phyloP scores from a whole-genome alignment of 2,888 invertebrate species.

The Polydrusus tereticollis region DNA sequence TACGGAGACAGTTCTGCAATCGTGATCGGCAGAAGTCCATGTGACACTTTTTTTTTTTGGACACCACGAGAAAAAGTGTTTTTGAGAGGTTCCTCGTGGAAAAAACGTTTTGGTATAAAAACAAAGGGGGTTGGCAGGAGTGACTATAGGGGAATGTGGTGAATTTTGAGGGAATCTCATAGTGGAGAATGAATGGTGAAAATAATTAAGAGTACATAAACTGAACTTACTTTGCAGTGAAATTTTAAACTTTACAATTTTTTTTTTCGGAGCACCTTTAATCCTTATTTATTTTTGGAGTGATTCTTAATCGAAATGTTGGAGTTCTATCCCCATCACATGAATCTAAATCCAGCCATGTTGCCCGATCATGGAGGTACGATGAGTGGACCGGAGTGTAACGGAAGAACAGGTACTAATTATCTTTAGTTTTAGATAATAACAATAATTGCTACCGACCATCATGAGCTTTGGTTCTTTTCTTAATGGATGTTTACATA shows the following conservation, averaged over 20 bases:
- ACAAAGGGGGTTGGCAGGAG: neutral
- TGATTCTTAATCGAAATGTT: conserved; percentile 69
- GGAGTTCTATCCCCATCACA: conserved; percentile 76
- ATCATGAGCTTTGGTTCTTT: no score
- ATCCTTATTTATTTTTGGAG: conserved; percentile 1
- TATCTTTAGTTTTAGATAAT: neutral
- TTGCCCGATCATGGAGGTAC: conserved; percentile 69
- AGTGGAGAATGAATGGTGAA: neutral
- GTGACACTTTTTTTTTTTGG: conserved; percentile 26
- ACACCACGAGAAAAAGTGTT: neutral
- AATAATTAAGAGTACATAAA: no score
- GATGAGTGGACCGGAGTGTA: conserved; percentile 73
- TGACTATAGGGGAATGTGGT: neutral
- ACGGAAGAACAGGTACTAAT: conserved; percentile 75
- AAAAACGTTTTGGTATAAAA: neutral
- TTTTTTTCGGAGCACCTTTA: neutral
- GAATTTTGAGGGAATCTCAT: neutral
- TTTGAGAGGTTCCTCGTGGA: neutral
- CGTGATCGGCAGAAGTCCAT: conserved; percentile 16
- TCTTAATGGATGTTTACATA: no score
- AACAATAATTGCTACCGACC: no score
- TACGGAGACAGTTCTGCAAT: conserved; percentile 38
- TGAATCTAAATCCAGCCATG: conserved; percentile 70
- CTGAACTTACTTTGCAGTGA: no score
- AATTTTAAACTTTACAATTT: neutral